Conservation (phyloP, 2,113 vertebrate genomes). For the Poicephalus gulielmi region DNA sequence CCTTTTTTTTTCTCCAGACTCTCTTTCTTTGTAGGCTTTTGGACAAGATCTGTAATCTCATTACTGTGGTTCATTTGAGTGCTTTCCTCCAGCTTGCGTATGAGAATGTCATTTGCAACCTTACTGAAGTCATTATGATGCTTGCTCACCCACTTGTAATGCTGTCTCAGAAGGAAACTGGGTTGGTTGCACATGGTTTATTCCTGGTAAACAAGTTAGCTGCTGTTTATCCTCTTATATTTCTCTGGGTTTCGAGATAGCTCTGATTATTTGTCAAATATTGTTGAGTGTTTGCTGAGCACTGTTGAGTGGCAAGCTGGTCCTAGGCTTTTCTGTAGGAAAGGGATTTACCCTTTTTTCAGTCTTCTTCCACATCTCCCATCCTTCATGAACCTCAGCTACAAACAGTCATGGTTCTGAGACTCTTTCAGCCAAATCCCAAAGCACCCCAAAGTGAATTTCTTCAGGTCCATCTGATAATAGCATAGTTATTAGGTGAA, state of each 20-base stretch:
- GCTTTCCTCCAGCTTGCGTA: neutral
- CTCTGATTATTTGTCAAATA: neutral
- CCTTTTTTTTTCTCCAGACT: neutral
- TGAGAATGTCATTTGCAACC: neutral
- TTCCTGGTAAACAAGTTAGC: neutral
- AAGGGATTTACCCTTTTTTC: neutral
- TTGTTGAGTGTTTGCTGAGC: neutral
- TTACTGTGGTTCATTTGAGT: neutral
- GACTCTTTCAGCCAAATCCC: neutral
- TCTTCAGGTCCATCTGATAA: neutral
- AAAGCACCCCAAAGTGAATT: neutral
- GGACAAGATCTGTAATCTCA: neutral
- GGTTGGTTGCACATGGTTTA: neutral
- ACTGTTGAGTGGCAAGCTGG: neutral
- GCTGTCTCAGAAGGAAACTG: neutral
- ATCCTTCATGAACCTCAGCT: neutral
- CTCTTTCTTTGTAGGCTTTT: neutral
- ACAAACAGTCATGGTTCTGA: neutral
- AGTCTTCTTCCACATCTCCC: neutral
- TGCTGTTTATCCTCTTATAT: neutral
- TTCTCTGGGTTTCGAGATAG: neutral
- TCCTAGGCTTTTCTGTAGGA: neutral
- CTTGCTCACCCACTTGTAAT: neutral
- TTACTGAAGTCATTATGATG: neutral
- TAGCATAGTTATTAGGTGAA: neutral